These are phyloP conservation scores for Ceryle rudis DNA, from an alignment of 2,797 vertebrate genomes.

Conservation along the genomic window DNA sequence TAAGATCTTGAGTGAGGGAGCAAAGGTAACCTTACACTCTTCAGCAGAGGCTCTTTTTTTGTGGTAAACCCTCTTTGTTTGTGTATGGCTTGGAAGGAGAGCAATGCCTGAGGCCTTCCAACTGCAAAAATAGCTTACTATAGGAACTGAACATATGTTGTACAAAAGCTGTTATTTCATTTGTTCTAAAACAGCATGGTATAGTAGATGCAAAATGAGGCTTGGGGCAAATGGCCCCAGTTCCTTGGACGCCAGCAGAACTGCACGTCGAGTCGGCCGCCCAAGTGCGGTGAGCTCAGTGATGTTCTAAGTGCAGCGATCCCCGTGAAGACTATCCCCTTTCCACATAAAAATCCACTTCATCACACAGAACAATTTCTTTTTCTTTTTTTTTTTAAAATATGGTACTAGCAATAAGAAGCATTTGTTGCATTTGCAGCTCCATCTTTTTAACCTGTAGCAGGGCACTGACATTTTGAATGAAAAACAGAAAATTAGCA, in stretches of 20 bases:
- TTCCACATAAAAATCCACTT: background rate
- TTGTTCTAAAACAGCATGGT: constrained; percentile 27
- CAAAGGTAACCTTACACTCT: constrained; percentile 38
- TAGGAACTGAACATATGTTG: constrained; percentile 65
- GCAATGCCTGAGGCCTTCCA: constrained; percentile 61
- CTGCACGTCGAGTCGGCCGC: fast-evolving
- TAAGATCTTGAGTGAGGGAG: constrained; percentile 39
- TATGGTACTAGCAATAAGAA: background rate
- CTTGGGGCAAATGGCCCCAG: background rate
- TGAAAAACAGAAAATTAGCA: background rate
- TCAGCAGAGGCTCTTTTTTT: constrained; percentile 49
- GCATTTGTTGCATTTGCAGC: background rate
- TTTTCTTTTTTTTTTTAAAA: background rate
- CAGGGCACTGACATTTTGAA: background rate
- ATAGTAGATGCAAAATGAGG: background rate
- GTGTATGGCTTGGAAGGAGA: constrained; percentile 48
- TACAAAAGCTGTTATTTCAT: constrained; percentile 71
- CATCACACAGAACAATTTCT: background rate
- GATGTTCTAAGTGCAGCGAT: background rate
- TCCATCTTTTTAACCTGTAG: background rate
- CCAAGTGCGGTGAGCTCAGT: background rate
- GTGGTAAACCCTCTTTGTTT: constrained; percentile 58
- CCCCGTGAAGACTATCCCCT: background rate
- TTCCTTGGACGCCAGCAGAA: background rate
- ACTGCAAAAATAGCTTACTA: constrained; percentile 71